Evolutionary conservation across 2,888 invertebrate species (phyloP).

Genomic region (Ophioninae sp.): DNA sequence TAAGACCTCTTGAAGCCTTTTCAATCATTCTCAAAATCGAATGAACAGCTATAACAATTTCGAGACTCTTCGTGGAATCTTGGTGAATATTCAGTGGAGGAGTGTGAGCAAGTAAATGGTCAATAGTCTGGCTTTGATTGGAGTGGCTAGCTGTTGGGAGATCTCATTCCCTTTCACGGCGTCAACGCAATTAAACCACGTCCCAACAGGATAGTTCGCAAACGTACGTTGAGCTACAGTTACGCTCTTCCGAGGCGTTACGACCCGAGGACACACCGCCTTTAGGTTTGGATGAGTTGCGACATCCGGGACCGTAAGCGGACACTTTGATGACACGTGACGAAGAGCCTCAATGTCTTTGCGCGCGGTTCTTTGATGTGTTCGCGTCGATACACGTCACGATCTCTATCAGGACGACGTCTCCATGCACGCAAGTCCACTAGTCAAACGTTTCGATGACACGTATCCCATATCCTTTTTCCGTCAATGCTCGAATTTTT

Average conservation of each 20-base stretch:
- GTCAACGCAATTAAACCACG: constrained; percentile 45
- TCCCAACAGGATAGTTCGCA: constrained; percentile 30
- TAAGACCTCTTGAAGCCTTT: no score
- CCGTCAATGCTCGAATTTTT: constrained; percentile 1
- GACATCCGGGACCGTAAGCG: constrained; percentile 62
- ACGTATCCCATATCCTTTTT: neutral
- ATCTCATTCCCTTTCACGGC: neutral
- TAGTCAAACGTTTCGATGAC: constrained; percentile 4
- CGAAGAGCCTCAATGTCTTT: constrained; percentile 57
- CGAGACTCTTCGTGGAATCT: constrained; percentile 17
- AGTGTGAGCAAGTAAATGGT: constrained; percentile 33
- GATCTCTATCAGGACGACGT: constrained; percentile 1
- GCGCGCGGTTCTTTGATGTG: constrained; percentile 54
- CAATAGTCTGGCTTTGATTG: constrained; percentile 63
- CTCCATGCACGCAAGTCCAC: constrained; percentile 4
- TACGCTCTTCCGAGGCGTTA: neutral
- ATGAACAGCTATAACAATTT: neutral
- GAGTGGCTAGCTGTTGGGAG: constrained; percentile 29
- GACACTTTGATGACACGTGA: constrained; percentile 64
- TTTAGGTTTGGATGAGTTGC: constrained; percentile 48
- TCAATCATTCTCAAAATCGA: neutral
- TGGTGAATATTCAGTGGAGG: constrained; percentile 23
- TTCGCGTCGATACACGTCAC: constrained; percentile 20
- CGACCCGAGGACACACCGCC: constrained; percentile 16
- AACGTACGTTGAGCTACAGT: constrained; percentile 51